Evolutionary conservation across 2,113 vertebrate species (phyloP), one percentile per base, ranked within the genome.

Genomic region (Turdus rufiventris): DNA sequence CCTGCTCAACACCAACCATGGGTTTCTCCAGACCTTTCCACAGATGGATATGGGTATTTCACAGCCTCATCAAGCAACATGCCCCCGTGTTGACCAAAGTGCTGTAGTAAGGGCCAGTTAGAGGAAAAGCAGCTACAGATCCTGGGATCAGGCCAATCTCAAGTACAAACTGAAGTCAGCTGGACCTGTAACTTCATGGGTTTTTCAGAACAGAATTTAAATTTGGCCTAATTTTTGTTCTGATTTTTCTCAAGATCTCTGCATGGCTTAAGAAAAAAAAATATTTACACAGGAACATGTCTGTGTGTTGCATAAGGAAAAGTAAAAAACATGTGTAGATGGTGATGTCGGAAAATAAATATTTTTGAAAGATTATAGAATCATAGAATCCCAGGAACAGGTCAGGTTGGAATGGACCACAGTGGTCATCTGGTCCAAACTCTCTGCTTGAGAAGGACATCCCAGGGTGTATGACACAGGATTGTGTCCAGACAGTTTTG

Each of bases 341-440:
- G 10, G 18, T 50, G 16, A 65, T 1, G 1, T 0, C 66, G 51
- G 26, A 57, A 82, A 78, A 23, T 0, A 2, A 42, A 18, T 0
- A 13, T 40, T 73, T 82, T 88, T 75, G 10, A 34, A 72, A 53
- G 5, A 16, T 54, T 65, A 31, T 9, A 24, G 40, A 19, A 47
- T 38, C 9, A 28, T 3, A 38, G 34, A 79, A 42, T 57, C 20
- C 14, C 34, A 43, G 36, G 33, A 50, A 25, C 7, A 47, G 21
- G 17, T 34, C 21, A 72, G 26, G 18, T 43, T 0, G 0, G 17
- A 36, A 79, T 3, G 12, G 9, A 42, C 21, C 17, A 33, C 34
- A 28, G 20, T 23, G 21, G 19, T 40, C 56, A 21, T 26, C 48
- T 57, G 26, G 28, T 65, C 26, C 31, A 50, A 26, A 1, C 26